Percentiles rank a stretch among this genome's conserved stretches.
Conservation (phyloP, 1,140 invertebrate species). For the Hesperophylax magnus region DNA sequence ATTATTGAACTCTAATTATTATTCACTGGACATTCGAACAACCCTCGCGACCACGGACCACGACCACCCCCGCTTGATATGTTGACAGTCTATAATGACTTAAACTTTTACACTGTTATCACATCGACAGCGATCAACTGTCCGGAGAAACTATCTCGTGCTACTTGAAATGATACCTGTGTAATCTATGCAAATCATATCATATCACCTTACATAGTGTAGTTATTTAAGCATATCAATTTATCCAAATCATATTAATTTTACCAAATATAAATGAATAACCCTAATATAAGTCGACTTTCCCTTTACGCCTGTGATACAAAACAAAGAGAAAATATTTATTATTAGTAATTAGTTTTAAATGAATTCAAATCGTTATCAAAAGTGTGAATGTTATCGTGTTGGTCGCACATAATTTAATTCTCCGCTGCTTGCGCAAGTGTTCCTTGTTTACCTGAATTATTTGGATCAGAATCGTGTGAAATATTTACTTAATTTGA, state of each 20-base stretch:
- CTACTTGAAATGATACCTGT: background rate
- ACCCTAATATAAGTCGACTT: slow-evolving; percentile 30
- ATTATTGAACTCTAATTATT: background rate
- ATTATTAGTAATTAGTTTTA: background rate
- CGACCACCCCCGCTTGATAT: background rate
- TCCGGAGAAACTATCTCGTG: background rate
- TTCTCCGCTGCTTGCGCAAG: slow-evolving; percentile 26
- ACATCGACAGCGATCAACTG: background rate
- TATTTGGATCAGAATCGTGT: slow-evolving; percentile 7
- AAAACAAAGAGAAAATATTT: slow-evolving; percentile 35
- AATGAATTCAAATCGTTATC: background rate
- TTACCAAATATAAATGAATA: slow-evolving; percentile 33
- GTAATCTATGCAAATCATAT: background rate
- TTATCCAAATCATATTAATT: slow-evolving; percentile 30
- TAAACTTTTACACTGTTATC: background rate
- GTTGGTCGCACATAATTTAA: background rate
- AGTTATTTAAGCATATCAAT: slow-evolving; percentile 31
- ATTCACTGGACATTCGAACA: background rate
- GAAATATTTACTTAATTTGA: slow-evolving; percentile 6
- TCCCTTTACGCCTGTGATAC: slow-evolving; percentile 36
- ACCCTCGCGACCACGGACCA: background rate
- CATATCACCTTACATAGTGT: slow-evolving; percentile 23
- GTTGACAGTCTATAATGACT: background rate
- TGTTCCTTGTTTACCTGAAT: slow-evolving; percentile 43
- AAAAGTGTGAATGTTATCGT: background rate